Percentiles rank a stretch among this genome's conserved stretches.
Conservation (phyloP, 2,888 invertebrate genomes). For the Acanthoscelides obtectus region DNA sequence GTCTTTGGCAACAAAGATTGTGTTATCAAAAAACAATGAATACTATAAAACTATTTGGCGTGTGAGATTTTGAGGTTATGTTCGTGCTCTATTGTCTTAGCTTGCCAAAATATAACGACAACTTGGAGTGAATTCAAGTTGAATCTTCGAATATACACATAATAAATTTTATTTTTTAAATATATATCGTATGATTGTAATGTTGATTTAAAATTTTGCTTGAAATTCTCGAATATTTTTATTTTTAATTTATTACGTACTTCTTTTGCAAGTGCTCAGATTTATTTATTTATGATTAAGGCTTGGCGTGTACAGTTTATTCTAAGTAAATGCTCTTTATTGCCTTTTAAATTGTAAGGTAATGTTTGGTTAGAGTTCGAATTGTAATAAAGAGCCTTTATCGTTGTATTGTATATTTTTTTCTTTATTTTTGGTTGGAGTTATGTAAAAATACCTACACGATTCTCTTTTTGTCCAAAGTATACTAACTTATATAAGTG, state of each 20-base stretch:
- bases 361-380: conserved; percentile 21
- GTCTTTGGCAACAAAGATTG: neutral
- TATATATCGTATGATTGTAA: conserved; percentile 20
- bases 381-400: conserved; percentile 35
- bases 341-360: conserved; percentile 21
- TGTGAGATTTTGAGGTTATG: neutral
- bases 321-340: conserved; percentile 32
- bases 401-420: conserved; percentile 28
- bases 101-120: conserved; percentile 21
- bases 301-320: conserved; percentile 28
- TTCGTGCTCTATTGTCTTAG: neutral
- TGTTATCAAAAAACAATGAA: neutral
- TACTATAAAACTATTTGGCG: neutral
- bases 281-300: conserved; percentile 35
- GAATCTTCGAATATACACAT: conserved; percentile 18
- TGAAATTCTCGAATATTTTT: conserved; percentile 17
- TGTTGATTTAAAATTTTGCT: conserved; percentile 19
- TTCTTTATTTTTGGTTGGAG: conserved; percentile 34
- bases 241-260: conserved; percentile 28
- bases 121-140: conserved; percentile 19
- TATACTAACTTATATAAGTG: conserved; percentile 37
- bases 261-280: conserved; percentile 34
- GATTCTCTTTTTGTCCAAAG: conserved; percentile 34
- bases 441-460: conserved; percentile 32
- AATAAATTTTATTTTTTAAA: conserved; percentile 14